A percentile compares a stretch with the other conserved stretches of the same genome.
phyloP scores from a whole-genome alignment of 2,888 invertebrate species.

The Scaptomyza polygonia region DNA sequence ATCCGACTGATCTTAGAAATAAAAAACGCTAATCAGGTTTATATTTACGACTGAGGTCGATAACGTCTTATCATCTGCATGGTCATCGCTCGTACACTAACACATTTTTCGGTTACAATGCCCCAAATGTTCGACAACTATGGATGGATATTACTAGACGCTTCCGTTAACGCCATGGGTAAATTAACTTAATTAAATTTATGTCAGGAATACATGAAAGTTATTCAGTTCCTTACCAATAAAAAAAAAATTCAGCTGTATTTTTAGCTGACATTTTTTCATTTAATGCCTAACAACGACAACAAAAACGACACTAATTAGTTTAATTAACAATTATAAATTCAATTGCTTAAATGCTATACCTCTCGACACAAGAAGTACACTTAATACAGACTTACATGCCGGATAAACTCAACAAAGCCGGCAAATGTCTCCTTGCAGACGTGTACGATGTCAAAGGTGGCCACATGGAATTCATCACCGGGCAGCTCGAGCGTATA shows the following conservation, averaged over 20 bases:
- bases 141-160: conserved; percentile 54
- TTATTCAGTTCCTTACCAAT: conserved; percentile 17
- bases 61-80: conserved; percentile 63
- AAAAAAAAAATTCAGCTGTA: not conserved
- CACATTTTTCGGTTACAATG: conserved; percentile 86
- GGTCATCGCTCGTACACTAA: conserved; percentile 81
- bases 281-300: conserved; percentile 73
- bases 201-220: not conserved
- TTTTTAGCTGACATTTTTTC: conserved; percentile 18
- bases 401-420: conserved; percentile 83
- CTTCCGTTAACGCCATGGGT: conserved; percentile 59
- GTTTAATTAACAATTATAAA: conserved; percentile 78
- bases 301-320: conserved; percentile 70
- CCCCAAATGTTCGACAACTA: conserved; percentile 68
- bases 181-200: not conserved
- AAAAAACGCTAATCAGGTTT: conserved; percentile 23
- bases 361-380: not conserved
- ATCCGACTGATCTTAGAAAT: conserved; percentile 33
- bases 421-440: conserved; percentile 84
- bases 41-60: conserved; percentile 40
- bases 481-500: conserved; percentile 89
- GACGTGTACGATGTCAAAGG: conserved; percentile 82
- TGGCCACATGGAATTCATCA: conserved; percentile 84
- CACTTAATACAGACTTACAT: conserved; percentile 81
- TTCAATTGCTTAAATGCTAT: conserved; percentile 68